Evolutionary conservation across 1,140 invertebrate genomes (phyloP).

Genomic region (Polypedilum vanderplanki): DNA sequence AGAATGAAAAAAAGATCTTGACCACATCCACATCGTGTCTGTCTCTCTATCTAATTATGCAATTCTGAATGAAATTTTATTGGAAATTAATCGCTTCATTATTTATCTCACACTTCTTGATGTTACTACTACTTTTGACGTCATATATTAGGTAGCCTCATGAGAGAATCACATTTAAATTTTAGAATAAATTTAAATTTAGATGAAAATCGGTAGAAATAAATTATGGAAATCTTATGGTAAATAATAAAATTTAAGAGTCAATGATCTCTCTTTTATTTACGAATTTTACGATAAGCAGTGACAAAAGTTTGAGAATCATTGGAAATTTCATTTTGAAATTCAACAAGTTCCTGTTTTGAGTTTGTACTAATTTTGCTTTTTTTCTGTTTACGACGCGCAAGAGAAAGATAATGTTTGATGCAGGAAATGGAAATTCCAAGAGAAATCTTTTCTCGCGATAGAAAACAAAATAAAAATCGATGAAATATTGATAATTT

Average conservation of each 20-base stretch:
- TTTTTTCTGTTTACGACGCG: no score
- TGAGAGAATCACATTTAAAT: background rate
- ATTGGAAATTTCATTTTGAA: background rate
- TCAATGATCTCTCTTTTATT: background rate
- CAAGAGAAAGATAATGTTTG: no score
- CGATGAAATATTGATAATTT: no score
- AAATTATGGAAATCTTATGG: conserved; percentile 4
- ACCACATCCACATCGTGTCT: background rate
- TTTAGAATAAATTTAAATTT: background rate
- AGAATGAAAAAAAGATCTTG: no score
- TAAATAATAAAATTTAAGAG: background rate
- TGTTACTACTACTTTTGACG: background rate
- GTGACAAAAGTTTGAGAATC: background rate
- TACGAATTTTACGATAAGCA: background rate
- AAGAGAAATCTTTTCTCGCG: no score
- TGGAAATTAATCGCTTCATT: conserved; percentile 17
- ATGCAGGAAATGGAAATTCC: no score
- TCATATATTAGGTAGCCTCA: background rate
- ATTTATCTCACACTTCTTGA: background rate
- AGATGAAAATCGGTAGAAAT: background rate
- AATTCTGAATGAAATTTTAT: background rate
- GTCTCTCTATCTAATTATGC: background rate
- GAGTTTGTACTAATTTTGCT: no score
- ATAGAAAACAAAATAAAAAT: no score
- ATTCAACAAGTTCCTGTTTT: background rate